Evolutionary conservation across 1,140 invertebrate genomes (phyloP).

Genomic region (Dinoponera quadriceps): DNA sequence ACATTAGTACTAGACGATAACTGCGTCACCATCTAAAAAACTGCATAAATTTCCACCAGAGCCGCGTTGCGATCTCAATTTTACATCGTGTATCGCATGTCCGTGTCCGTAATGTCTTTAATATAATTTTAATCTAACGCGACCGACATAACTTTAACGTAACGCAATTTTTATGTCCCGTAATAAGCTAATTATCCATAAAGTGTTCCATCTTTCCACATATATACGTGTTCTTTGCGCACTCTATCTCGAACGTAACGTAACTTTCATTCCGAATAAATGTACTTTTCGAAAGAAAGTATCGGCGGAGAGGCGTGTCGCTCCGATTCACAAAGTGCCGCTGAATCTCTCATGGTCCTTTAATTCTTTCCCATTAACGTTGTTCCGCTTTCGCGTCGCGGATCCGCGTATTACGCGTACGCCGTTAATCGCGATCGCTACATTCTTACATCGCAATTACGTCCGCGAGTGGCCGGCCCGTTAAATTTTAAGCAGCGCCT

Average conservation of each 20-base stretch:
- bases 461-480: neutral
- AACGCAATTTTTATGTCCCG: no score
- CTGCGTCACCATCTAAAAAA: no score
- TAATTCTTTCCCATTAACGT: slow-evolving; percentile 11
- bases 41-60: no score
- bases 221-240: no score
- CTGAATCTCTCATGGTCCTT: slow-evolving; percentile 15
- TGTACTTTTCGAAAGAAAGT: slow-evolving; percentile 14
- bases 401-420: slow-evolving; percentile 2
- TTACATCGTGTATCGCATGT: neutral
- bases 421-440: slow-evolving; percentile 7
- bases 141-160: no score
- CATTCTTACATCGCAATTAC: neutral
- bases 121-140: no score
- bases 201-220: no score
- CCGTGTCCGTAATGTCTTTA: no score
- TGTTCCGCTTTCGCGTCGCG: slow-evolving; percentile 14
- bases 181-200: no score
- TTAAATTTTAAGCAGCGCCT: neutral
- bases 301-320: slow-evolving; percentile 4
- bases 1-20: no score
- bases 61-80: slow-evolving; percentile 1
- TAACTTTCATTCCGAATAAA: neutral
- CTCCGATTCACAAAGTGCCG: neutral
- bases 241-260: no score